Conservation (phyloP, 2,797 vertebrate species). For the Lepilemur septentrionalis region DNA sequence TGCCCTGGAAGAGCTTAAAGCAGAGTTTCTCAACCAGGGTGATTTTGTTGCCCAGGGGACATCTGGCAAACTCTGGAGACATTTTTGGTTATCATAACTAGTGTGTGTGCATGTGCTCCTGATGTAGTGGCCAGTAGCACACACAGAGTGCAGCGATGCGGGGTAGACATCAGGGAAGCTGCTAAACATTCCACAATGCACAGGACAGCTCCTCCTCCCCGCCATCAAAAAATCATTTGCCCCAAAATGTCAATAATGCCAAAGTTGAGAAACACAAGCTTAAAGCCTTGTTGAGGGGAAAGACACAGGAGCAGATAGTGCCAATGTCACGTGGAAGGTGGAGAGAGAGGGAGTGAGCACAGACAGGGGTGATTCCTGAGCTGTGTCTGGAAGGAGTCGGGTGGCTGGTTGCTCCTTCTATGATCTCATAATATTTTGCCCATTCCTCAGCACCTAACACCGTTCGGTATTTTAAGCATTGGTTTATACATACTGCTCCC, state of each 20-base stretch:
- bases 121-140: not conserved
- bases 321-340: not conserved
- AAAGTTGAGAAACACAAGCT: not conserved
- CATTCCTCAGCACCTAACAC: not conserved
- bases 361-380: not conserved
- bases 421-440: too few relatives aligned
- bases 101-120: too few relatives aligned
- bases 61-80: not conserved
- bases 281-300: not conserved
- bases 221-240: not conserved
- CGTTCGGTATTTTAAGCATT: not conserved
- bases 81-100: not conserved
- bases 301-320: not conserved
- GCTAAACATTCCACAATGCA: not conserved
- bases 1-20: not conserved
- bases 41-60: not conserved
- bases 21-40: not conserved
- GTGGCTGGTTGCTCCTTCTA: not conserved
- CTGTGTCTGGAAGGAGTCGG: not conserved
- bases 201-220: rapidly evolving
- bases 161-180: not conserved
- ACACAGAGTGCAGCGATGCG: not conserved
- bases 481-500: not conserved
- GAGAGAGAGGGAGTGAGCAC: not conserved
- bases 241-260: not conserved